Percentiles rank a stretch among this genome's conserved stretches.
Conservation (phyloP, 1,140 invertebrate species). For the Gerris buenoi region DNA sequence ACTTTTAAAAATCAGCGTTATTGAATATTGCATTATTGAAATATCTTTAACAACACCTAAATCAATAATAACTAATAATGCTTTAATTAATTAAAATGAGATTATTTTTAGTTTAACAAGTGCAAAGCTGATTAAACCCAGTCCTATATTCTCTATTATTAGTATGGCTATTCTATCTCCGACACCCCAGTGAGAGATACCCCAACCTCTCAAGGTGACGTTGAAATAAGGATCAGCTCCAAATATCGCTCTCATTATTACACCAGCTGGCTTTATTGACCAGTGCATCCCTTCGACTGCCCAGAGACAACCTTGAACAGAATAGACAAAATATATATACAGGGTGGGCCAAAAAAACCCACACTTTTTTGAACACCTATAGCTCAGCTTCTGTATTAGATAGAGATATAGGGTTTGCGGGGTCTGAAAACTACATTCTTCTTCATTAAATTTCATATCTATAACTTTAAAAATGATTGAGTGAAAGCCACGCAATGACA, state of each 20-base stretch:
- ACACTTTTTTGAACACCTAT: too few species aligned
- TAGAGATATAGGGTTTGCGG: too few species aligned
- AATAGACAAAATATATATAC: background rate
- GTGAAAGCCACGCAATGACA: too few species aligned
- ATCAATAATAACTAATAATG: too few species aligned
- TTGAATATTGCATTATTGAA: too few species aligned
- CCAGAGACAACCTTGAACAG: background rate
- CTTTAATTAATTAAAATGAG: background rate
- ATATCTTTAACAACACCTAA: too few species aligned
- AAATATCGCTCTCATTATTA: background rate
- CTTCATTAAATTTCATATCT: too few species aligned
- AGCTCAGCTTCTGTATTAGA: too few species aligned
- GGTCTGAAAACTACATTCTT: too few species aligned
- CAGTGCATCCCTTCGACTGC: background rate
- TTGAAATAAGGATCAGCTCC: background rate
- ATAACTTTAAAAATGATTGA: too few species aligned
- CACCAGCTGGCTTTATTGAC: background rate
- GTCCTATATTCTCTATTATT: background rate
- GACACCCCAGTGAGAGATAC: background rate
- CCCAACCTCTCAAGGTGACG: background rate
- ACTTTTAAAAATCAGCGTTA: too few species aligned
- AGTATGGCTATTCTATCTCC: background rate
- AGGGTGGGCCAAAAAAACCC: too few species aligned
- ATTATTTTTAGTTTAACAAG: background rate
- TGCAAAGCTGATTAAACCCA: background rate